Percentiles rank a stretch among this genome's conserved stretches.
These are phyloP conservation scores for Ennomos fuscantarius DNA, from an alignment of 2,888 invertebrate species.

Conservation along the genomic window DNA sequence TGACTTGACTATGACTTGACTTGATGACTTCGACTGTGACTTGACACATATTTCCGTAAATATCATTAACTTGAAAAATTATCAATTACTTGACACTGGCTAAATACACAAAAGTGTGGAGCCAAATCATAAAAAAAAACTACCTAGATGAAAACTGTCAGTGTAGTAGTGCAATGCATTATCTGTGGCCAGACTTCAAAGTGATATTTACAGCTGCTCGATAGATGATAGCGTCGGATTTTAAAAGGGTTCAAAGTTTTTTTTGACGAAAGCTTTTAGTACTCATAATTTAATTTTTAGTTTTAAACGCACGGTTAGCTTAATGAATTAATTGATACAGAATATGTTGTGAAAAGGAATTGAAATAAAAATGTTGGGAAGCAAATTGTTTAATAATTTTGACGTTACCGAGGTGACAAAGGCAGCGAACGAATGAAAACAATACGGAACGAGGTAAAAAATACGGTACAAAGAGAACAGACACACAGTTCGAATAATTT, in stretches of 20 bases:
- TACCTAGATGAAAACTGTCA: too few species aligned
- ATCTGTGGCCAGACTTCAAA: background rate
- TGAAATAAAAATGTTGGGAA: slow-evolving; percentile 44
- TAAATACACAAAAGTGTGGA: too few species aligned
- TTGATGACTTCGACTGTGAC: too few species aligned
- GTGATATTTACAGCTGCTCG: background rate
- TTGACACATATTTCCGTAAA: too few species aligned
- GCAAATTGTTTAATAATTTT: slow-evolving; percentile 61
- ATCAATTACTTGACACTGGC: too few species aligned
- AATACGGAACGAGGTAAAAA: slow-evolving; percentile 45
- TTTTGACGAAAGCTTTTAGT: background rate
- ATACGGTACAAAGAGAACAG: slow-evolving; percentile 44
- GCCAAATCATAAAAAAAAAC: too few species aligned
- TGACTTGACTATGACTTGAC: too few species aligned
- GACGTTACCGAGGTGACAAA: slow-evolving; percentile 41
- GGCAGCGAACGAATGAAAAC: slow-evolving; percentile 39
- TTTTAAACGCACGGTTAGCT: background rate
- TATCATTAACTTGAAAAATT: too few species aligned
- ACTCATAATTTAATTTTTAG: background rate
- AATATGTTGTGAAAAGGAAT: slow-evolving; percentile 41
- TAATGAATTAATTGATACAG: slow-evolving; percentile 1
- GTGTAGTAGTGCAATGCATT: too few species aligned
- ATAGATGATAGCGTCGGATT: background rate
- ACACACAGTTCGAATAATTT: slow-evolving; percentile 44
- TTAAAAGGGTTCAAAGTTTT: slow-evolving; percentile 3